phyloP scores from a whole-genome alignment of 2,113 vertebrate species.

The Sula dactylatra region DNA sequence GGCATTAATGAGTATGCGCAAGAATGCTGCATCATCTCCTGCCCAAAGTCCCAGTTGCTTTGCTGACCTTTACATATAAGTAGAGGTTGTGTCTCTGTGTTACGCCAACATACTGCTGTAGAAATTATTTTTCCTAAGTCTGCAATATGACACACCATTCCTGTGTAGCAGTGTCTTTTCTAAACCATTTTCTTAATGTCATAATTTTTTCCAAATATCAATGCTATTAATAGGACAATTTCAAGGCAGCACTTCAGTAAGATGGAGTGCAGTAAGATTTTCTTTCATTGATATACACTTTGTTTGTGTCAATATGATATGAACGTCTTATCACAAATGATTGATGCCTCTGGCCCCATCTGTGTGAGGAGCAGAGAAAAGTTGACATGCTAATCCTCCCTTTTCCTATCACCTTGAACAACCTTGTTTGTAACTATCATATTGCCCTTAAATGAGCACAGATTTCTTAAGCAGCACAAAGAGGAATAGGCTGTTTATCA shows the following conservation, averaged over 20 bases:
- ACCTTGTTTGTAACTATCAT: conserved; percentile 14
- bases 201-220: neutral
- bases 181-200: neutral
- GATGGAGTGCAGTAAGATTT: neutral
- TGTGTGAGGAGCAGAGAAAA: conserved; percentile 27
- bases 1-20: neutral
- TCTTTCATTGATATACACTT: neutral
- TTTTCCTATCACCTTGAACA: conserved; percentile 49
- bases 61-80: conserved; percentile 4
- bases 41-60: neutral
- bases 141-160: neutral
- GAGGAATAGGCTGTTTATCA: neutral
- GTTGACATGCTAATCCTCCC: conserved; percentile 42
- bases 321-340: conserved; percentile 1
- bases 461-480: neutral
- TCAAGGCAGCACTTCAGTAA: neutral
- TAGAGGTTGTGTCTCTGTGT: neutral
- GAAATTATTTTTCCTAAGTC: neutral
- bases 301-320: conserved; percentile 63
- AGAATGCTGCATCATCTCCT: neutral
- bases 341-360: conserved; percentile 18
- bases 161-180: neutral
- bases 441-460: neutral
- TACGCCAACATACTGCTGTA: neutral
- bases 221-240: neutral